phyloP scores from a whole-genome alignment of 2,888 invertebrate genomes.

The Harpagoxenus sublaevis region DNA sequence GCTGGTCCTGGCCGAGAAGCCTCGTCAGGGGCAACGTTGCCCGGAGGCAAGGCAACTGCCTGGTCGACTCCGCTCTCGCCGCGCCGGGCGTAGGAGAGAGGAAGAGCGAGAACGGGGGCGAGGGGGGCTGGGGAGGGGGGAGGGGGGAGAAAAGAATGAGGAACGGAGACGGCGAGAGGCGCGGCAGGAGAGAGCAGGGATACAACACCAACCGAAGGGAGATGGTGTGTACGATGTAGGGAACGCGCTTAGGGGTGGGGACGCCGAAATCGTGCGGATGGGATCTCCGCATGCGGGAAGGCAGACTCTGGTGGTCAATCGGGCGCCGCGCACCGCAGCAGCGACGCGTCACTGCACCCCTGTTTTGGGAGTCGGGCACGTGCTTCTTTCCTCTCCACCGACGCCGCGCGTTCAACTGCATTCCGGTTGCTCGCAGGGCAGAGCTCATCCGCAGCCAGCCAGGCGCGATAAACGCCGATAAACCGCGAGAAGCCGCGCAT shows the following conservation, averaged over 20 bases:
- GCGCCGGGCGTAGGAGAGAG: constrained; percentile 50
- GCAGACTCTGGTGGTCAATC: constrained; percentile 86
- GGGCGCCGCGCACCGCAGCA: constrained; percentile 85
- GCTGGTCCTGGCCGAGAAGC: constrained; percentile 57
- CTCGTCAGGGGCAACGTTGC: constrained; percentile 69
- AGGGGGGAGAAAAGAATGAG: constrained; percentile 42
- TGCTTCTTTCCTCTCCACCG: constrained; percentile 84
- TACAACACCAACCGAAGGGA: constrained; percentile 42
- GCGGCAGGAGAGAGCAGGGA: constrained; percentile 38
- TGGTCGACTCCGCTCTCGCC: constrained; percentile 56
- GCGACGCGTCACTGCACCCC: constrained; percentile 85
- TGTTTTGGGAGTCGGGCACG: constrained; percentile 82
- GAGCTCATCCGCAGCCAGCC: constrained; percentile 61
- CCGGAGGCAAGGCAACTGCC: constrained; percentile 68
- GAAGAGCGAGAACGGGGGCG: constrained; percentile 60
- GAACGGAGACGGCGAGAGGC: constrained; percentile 61
- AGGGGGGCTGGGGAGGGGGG: too few relatives aligned
- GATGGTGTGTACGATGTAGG: constrained; percentile 42
- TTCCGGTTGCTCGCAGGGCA: constrained; percentile 51
- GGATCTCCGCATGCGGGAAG: constrained; percentile 82
- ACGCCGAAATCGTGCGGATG: constrained; percentile 80
- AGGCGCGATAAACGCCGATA: constrained; percentile 63
- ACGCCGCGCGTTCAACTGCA: constrained; percentile 70
- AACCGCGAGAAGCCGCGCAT: constrained; percentile 48
- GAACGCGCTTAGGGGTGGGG: constrained; percentile 73